Base-by-base conservation (phyloP, 2,888 invertebrate genomes). In the Sipunculus nudus region DNA sequence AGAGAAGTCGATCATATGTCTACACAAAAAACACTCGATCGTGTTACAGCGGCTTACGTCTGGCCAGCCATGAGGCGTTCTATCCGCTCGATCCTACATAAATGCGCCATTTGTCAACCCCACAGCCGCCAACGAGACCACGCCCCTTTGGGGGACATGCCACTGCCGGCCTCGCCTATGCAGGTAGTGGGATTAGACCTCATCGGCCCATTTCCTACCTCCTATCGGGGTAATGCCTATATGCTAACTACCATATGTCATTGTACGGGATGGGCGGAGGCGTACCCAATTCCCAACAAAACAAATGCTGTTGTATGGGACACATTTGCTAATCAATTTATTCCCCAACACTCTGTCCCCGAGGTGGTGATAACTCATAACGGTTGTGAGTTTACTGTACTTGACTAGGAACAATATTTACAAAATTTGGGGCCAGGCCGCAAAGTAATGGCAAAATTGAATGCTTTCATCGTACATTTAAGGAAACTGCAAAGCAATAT, bases 1-100 rank as follows among this genome's bases (percentile, higher is more conserved):
- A 19, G 26, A 16, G 49, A 56, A 39, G 56, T 50, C 6, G 56
- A 49, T 6, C 56, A 56, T 40, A 29, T 56, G 56, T 10, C 56
- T 5, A 8, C 23, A 35, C 6, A 1, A 21, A 45, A 43, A 2
- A 53, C 53, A 21, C 19, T 45, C 13, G 8, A 13, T 8, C 48
- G 56, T 3, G 8, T 56, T 8, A 6, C 21, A 16, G 49, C 48
- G 39, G 49, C 56, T 6, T 55, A 56, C 21, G 56, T 56, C 21
- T 50, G 56, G 56, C 56, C 56, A 6, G 49, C 25, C 5, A 52
- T 56, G 56, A 5, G 56, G 23, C 32, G 26, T 21, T n/a, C 21
- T 21, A 28, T 56, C 6, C n/a, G 49, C 5, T 38, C 31, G 3
- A n/a, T 35, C 5, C 47, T 56, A 21, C 19, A 35, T 8, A 5